Conservation (phyloP, 2,797 vertebrate genomes). For the Serranus cabrilla region DNA sequence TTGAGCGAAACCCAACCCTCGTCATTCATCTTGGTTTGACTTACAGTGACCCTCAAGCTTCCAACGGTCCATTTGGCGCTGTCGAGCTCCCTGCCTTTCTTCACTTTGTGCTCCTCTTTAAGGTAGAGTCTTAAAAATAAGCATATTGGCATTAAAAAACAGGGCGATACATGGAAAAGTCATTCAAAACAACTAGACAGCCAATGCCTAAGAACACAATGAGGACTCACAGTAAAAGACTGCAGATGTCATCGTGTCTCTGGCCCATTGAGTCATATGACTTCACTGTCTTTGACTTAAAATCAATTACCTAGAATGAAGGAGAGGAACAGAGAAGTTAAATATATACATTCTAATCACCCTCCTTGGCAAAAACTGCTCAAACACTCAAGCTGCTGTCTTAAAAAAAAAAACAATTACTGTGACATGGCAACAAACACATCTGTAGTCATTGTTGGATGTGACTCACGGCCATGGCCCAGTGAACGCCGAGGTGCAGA, state of each 20-base stretch:
- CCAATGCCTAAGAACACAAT: slow-evolving; percentile 1
- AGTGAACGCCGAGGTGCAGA: slow-evolving; percentile 91
- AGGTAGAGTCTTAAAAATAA: slow-evolving; percentile 88
- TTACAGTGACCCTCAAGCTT: slow-evolving; percentile 87
- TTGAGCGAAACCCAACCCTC: no score
- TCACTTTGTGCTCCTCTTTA: slow-evolving; percentile 90
- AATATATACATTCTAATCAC: background rate
- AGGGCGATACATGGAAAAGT: background rate
- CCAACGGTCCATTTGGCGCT: slow-evolving; percentile 88
- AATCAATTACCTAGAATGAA: slow-evolving; percentile 88
- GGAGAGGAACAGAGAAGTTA: background rate
- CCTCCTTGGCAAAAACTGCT: background rate
- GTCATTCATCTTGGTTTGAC: slow-evolving; percentile 38
- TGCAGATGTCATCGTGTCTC: slow-evolving; percentile 89
- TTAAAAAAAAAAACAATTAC: no score
- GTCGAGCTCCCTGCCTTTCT: slow-evolving; percentile 89
- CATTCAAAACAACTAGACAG: background rate
- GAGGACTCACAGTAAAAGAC: slow-evolving; percentile 89
- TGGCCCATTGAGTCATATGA: slow-evolving; percentile 94
- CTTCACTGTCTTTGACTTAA: slow-evolving; percentile 87
- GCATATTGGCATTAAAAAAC: slow-evolving; percentile 21
- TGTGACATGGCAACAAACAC: no score
- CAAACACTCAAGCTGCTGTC: no score
- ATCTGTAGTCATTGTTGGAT: background rate
- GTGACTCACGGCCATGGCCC: slow-evolving; percentile 89